These are phyloP conservation scores for Labroides dimidiatus DNA, from an alignment of 2,797 vertebrate species.

Conservation along the genomic window DNA sequence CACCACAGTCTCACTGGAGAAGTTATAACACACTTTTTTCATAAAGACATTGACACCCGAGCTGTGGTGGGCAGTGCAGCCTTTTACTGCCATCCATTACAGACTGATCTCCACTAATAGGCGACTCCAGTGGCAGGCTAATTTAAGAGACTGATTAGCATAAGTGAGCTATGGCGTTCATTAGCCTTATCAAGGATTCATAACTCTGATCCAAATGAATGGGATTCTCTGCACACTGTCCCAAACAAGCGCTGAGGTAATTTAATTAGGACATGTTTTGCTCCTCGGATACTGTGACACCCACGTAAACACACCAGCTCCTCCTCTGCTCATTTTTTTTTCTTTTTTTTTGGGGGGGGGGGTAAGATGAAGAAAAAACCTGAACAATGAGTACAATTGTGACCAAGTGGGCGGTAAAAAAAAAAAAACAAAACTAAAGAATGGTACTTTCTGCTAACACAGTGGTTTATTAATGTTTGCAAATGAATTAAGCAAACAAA, in stretches of 20 bases:
- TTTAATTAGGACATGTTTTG: constrained; percentile 24
- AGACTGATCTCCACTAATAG: constrained; percentile 55
- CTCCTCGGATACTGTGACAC: not conserved
- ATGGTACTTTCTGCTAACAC: not conserved
- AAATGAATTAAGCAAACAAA: not conserved
- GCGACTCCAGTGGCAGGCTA: constrained; percentile 49
- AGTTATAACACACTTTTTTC: constrained; percentile 3
- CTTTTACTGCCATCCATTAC: constrained; percentile 54
- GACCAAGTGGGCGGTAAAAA: too few species aligned
- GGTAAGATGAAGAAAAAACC: not conserved
- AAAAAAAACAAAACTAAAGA: too few species aligned
- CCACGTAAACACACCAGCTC: not conserved
- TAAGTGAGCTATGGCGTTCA: constrained; percentile 71
- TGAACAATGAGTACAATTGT: not conserved
- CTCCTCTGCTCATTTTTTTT: not conserved
- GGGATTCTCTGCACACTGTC: constrained; percentile 23
- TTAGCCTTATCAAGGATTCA: constrained; percentile 66
- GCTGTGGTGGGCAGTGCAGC: constrained; percentile 14
- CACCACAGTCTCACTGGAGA: not conserved
- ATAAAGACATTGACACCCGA: constrained; percentile 8
- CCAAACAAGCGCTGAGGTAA: constrained; percentile 13
- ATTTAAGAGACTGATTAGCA: constrained; percentile 66
- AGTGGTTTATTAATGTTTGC: not conserved
- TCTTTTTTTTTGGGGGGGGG: too few species aligned
- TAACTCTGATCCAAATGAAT: constrained; percentile 52